A percentile compares a stretch with the other conserved stretches of the same genome.
Conservation (phyloP, 2,888 invertebrate species). For the Myopa testacea region DNA sequence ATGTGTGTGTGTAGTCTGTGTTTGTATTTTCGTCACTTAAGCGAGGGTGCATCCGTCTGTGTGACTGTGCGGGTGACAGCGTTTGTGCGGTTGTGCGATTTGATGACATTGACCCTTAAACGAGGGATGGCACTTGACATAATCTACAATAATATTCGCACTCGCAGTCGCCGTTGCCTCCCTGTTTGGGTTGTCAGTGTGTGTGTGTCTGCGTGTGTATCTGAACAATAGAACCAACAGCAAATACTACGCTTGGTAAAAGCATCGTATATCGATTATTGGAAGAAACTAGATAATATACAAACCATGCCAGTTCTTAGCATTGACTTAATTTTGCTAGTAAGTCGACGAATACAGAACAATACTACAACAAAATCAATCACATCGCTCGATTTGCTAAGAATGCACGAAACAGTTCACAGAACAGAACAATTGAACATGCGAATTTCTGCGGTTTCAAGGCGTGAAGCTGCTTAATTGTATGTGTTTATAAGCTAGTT, state of each 20-base stretch:
- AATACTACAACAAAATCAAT: background rate
- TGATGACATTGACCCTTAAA: conserved; percentile 30
- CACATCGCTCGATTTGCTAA: too few relatives aligned
- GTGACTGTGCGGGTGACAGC: too few relatives aligned
- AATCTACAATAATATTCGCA: conserved; percentile 10
- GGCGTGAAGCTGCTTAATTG: too few relatives aligned
- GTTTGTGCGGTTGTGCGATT: background rate
- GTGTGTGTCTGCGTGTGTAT: background rate
- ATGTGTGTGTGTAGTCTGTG: background rate
- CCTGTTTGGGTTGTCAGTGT: background rate
- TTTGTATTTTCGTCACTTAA: too few relatives aligned
- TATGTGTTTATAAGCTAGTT: too few relatives aligned
- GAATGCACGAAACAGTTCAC: too few relatives aligned
- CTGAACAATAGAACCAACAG: background rate
- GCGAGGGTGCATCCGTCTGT: too few relatives aligned
- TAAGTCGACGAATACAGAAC: background rate
- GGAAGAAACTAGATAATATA: background rate
- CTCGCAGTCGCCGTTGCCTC: background rate
- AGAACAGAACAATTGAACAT: too few relatives aligned
- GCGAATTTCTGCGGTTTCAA: too few relatives aligned
- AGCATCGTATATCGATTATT: conserved; percentile 8
- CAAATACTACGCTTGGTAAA: background rate
- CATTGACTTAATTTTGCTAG: background rate
- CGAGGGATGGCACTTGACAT: conserved; percentile 25
- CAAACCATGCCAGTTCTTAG: background rate